Evolutionary conservation across 2,113 vertebrate species (phyloP).

Genomic region (Microtus pennsylvanicus): DNA sequence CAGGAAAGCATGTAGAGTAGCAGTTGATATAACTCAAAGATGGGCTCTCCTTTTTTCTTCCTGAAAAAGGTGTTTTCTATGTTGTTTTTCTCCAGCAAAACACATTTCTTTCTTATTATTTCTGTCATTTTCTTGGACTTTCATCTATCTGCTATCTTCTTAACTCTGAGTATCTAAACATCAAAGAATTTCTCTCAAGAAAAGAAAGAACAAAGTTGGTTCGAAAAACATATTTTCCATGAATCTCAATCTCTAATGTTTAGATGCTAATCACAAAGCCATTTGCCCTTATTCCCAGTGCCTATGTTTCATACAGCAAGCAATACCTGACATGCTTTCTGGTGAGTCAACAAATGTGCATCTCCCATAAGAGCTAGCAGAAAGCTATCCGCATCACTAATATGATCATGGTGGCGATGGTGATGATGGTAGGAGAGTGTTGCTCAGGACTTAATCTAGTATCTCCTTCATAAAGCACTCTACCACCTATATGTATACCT

Average conservation of each 20-base stretch:
- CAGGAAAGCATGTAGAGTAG: not conserved
- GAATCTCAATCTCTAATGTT: conserved; percentile 12
- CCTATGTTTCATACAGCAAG: not conserved
- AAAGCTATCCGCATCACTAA: not conserved
- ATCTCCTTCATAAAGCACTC: not conserved
- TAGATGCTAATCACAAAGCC: conserved; percentile 25
- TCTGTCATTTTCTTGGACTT: conserved; percentile 68
- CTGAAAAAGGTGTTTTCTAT: not conserved
- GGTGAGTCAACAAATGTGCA: not conserved
- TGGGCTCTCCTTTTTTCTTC: not conserved
- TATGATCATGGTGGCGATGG: not conserved
- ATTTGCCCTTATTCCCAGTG: not conserved
- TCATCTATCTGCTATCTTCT: conserved; percentile 55
- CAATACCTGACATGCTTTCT: not conserved
- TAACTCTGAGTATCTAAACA: conserved; percentile 65
- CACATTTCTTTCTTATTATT: not conserved
- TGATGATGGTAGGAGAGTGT: not conserved
- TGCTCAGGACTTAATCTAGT: not conserved
- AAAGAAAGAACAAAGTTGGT: conserved; percentile 61
- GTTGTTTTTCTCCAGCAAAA: not conserved
- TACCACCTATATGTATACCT: not conserved
- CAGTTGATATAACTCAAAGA: not conserved
- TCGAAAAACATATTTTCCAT: conserved; percentile 47
- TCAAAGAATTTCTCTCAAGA: conserved; percentile 60
- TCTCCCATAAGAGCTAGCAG: not conserved